Conservation (phyloP, 2,113 vertebrate genomes). For the Onychorhynchus coronatus region DNA sequence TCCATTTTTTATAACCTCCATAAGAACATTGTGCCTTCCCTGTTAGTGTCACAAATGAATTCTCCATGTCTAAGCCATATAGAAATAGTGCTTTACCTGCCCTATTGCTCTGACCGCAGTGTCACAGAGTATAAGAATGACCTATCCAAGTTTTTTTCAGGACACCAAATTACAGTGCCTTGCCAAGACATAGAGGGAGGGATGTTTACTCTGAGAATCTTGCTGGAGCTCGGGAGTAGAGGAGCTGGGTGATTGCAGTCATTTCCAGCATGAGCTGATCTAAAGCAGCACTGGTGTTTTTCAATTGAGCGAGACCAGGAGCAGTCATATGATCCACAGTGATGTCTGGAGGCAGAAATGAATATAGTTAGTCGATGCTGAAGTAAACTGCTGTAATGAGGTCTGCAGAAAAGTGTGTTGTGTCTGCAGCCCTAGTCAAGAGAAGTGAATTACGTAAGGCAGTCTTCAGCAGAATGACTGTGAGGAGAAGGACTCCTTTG, state of each 20-base stretch:
- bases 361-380: neutral
- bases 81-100: neutral
- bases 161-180: neutral
- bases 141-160: neutral
- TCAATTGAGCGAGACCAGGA: neutral
- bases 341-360: neutral
- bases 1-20: neutral
- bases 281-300: neutral
- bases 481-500: neutral
- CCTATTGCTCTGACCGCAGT: neutral
- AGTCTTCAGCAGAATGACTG: neutral
- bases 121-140: neutral
- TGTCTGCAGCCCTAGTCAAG: neutral
- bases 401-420: neutral
- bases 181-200: neutral
- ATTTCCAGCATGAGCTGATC: neutral
- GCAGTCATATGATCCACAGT: neutral
- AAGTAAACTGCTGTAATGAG: neutral
- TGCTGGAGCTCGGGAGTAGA: neutral
- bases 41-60: neutral
- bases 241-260: neutral
- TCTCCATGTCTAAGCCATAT: neutral
- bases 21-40: neutral
- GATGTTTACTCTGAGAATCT: neutral
- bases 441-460: neutral